phyloP scores from a whole-genome alignment of 1,140 invertebrate species.

The Araneus ventricosus region DNA sequence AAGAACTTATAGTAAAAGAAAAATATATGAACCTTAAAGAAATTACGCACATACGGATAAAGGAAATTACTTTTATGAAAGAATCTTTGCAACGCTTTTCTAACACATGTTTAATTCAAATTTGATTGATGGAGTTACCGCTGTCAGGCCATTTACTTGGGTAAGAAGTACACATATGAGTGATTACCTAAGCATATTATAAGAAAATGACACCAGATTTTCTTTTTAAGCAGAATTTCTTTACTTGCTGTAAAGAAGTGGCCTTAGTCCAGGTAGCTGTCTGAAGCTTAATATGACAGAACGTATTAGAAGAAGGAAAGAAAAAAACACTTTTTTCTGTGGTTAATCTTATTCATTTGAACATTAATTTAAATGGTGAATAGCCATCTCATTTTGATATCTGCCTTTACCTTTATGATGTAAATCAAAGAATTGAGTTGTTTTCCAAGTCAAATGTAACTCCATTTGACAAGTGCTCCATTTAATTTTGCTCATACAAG shows the following conservation, averaged over 20 bases:
- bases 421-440: no score
- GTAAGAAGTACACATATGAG: neutral
- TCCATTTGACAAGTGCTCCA: no score
- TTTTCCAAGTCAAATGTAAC: no score
- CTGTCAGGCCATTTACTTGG: neutral
- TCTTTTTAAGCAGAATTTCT: neutral
- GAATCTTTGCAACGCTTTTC: neutral
- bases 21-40: neutral
- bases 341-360: no score
- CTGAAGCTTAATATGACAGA: neutral
- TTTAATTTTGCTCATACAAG: no score
- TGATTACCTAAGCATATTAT: neutral
- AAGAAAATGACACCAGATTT: conserved; percentile 1
- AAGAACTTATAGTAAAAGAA: neutral
- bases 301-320: no score
- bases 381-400: no score
- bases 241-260: neutral
- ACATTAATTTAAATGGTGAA: no score
- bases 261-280: neutral
- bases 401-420: no score
- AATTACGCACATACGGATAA: neutral
- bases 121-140: neutral
- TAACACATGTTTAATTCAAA: neutral
- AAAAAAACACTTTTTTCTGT: no score
- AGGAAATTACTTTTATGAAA: neutral